phyloP scores from a whole-genome alignment of 2,113 vertebrate species.

The Hyaena hyaena region DNA sequence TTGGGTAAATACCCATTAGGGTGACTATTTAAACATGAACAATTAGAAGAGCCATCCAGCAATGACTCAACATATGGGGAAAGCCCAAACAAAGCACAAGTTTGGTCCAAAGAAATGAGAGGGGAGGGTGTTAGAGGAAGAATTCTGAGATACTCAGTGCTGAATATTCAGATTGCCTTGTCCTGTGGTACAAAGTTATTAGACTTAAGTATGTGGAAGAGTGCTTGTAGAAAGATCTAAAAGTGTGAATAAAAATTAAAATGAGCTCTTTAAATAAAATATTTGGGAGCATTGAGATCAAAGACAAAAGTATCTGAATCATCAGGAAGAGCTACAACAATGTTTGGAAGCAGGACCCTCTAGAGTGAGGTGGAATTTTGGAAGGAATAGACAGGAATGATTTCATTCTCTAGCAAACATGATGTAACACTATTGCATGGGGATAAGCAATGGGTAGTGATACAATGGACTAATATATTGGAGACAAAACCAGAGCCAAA shows the following conservation, averaged over 20 bases:
- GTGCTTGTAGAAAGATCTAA: neutral
- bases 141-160: neutral
- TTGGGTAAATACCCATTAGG: neutral
- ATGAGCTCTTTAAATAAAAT: neutral
- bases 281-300: neutral
- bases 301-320: neutral
- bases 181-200: neutral
- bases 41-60: neutral
- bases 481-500: neutral
- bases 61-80: neutral
- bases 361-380: neutral
- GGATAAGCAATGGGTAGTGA: neutral
- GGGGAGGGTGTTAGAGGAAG: neutral
- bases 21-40: neutral
- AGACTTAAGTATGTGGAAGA: neutral
- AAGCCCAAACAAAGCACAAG: neutral
- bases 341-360: neutral
- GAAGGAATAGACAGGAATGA: neutral
- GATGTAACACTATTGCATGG: fast-evolving
- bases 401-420: neutral
- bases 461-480: neutral
- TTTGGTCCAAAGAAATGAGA: neutral
- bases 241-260: neutral
- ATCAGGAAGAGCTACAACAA: neutral
- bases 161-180: neutral